Conservation (phyloP, 2,797 vertebrate genomes). For the Aselliscus stoliczkanus region DNA sequence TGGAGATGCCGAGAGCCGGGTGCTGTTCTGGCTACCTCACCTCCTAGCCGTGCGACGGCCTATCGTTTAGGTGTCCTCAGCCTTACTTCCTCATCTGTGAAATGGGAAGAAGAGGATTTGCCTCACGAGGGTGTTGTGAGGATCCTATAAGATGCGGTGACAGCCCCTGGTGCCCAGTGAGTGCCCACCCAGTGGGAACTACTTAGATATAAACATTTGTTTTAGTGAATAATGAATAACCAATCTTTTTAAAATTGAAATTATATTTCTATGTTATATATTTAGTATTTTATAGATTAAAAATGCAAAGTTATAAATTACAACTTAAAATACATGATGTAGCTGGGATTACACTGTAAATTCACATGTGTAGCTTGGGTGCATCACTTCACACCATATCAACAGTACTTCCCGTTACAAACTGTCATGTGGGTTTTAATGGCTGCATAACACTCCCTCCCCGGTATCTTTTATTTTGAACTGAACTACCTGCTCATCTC, state of each 20-base stretch:
- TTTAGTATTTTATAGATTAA: not conserved
- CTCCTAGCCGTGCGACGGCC: not conserved
- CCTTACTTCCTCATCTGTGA: not conserved
- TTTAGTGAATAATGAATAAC: not conserved
- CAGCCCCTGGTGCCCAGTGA: rapidly evolving
- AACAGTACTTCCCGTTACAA: rapidly evolving
- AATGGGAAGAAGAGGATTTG: not conserved
- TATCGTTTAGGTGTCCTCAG: not conserved
- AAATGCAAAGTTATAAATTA: not conserved
- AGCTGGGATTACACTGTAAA: not conserved
- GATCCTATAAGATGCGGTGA: not conserved
- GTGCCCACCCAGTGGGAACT: rapidly evolving
- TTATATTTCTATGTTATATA: not conserved
- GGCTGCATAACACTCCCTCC: not conserved
- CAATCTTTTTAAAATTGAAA: not conserved
- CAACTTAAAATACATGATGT: too few relatives aligned
- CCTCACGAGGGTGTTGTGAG: not conserved
- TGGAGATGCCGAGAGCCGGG: rapidly evolving
- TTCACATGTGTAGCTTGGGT: rapidly evolving
- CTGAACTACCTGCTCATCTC: not conserved
- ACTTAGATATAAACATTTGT: not conserved
- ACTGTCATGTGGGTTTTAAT: rapidly evolving
- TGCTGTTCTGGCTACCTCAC: too few relatives aligned
- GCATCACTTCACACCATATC: rapidly evolving
- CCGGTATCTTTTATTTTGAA: not conserved